Conservation (phyloP, 2,113 vertebrate species). For the Chrysemys picta region DNA sequence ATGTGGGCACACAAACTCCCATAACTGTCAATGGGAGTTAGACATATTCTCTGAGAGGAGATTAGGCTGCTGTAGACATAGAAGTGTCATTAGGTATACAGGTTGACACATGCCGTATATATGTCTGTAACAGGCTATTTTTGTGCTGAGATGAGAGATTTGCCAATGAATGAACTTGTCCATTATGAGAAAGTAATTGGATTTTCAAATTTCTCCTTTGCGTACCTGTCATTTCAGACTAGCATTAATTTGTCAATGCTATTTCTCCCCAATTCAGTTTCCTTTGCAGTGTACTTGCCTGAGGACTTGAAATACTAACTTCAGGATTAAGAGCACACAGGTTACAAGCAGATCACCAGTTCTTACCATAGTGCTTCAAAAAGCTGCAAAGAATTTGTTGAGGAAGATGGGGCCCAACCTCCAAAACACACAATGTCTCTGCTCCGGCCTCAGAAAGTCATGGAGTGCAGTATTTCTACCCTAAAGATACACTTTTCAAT, state of each 20-base stretch:
- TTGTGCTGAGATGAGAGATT: background rate
- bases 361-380: background rate
- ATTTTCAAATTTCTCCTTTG: background rate
- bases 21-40: background rate
- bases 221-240: background rate
- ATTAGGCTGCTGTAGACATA: background rate
- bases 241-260: background rate
- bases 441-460: slow-evolving; percentile 22
- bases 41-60: accelerated
- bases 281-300: background rate
- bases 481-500: background rate
- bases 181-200: background rate
- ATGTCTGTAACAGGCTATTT: background rate
- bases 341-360: background rate
- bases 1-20: background rate
- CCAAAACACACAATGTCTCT: slow-evolving; percentile 32
- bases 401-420: background rate
- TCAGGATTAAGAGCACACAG: background rate
- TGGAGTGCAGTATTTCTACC: background rate
- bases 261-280: background rate
- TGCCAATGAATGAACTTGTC: background rate
- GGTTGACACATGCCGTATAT: background rate
- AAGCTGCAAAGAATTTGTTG: background rate
- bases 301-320: background rate
- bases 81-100: background rate